Conservation (phyloP, 2,888 invertebrate species). For the Drosophila ezoana region DNA sequence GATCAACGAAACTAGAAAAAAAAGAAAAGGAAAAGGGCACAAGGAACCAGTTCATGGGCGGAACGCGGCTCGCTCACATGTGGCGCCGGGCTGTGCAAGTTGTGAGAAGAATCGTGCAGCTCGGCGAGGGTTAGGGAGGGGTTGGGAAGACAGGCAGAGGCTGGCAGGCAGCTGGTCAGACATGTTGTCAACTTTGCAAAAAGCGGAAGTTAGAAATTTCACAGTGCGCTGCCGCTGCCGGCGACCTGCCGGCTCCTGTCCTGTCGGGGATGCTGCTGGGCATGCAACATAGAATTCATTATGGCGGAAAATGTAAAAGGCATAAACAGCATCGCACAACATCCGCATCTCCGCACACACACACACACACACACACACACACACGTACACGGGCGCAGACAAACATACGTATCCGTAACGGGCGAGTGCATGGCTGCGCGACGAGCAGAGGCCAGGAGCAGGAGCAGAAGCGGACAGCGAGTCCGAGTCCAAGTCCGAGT, state of each 20-base stretch:
- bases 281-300: slow-evolving; percentile 69
- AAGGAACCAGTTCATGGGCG: slow-evolving; percentile 16
- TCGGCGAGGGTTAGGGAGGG: too few relatives aligned
- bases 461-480: slow-evolving; percentile 10
- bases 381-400: neutral
- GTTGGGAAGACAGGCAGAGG: neutral
- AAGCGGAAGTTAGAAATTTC: slow-evolving; percentile 78
- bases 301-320: slow-evolving; percentile 76
- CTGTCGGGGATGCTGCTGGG: slow-evolving; percentile 5
- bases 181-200: slow-evolving; percentile 78
- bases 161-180: slow-evolving; percentile 36
- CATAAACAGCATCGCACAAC: slow-evolving; percentile 77
- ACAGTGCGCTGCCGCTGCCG: slow-evolving; percentile 60
- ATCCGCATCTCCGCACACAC: slow-evolving; percentile 59
- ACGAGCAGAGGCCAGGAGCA: slow-evolving; percentile 23
- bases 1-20: too few relatives aligned
- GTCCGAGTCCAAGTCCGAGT: too few relatives aligned
- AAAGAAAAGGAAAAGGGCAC: neutral
- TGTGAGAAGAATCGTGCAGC: too few relatives aligned
- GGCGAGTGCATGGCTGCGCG: slow-evolving; percentile 58
- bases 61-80: slow-evolving; percentile 4
- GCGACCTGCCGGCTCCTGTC: slow-evolving; percentile 1
- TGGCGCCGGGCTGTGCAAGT: too few relatives aligned
- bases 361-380: slow-evolving; percentile 25
- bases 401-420: slow-evolving; percentile 36